Conservation (phyloP, 2,113 vertebrate species). For the Xiphias gladius region DNA sequence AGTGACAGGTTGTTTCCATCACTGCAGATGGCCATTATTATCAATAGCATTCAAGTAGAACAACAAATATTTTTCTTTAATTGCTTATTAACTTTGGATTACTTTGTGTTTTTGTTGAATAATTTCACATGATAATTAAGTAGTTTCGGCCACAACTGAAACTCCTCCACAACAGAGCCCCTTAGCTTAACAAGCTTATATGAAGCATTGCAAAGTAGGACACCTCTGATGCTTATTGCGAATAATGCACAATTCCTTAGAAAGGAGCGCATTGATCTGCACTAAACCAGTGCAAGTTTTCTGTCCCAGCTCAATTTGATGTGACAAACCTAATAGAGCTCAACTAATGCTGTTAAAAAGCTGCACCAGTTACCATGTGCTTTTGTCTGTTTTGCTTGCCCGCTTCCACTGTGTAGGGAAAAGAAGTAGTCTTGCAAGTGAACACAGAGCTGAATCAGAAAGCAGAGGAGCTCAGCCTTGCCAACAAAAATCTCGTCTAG, state of each 20-base stretch:
- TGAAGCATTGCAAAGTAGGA: conserved; percentile 66
- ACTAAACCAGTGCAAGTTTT: conserved; percentile 66
- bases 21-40: conserved; percentile 11
- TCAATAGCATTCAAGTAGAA: conserved; percentile 25
- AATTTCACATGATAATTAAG: conserved; percentile 70
- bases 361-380: conserved; percentile 50
- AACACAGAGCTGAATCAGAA: conserved; percentile 39
- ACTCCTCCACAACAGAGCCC: conserved; percentile 46
- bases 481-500: neutral
- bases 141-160: conserved; percentile 45
- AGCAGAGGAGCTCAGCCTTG: neutral
- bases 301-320: conserved; percentile 58
- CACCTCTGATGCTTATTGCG: conserved; percentile 56
- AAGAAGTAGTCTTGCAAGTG: conserved; percentile 6
- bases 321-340: conserved; percentile 71
- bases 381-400: conserved; percentile 58
- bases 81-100: conserved; percentile 68
- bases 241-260: conserved; percentile 65
- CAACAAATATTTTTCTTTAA: conserved; percentile 53
- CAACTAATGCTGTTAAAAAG: conserved; percentile 76
- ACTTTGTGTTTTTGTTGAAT: conserved; percentile 56
- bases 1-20: conserved; percentile 25
- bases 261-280: conserved; percentile 66
- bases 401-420: conserved; percentile 14
- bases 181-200: conserved; percentile 57